A percentile compares a stretch with the other conserved stretches of the same genome.
phyloP scores from a whole-genome alignment of 2,888 invertebrate species.

The Arge pagana region DNA sequence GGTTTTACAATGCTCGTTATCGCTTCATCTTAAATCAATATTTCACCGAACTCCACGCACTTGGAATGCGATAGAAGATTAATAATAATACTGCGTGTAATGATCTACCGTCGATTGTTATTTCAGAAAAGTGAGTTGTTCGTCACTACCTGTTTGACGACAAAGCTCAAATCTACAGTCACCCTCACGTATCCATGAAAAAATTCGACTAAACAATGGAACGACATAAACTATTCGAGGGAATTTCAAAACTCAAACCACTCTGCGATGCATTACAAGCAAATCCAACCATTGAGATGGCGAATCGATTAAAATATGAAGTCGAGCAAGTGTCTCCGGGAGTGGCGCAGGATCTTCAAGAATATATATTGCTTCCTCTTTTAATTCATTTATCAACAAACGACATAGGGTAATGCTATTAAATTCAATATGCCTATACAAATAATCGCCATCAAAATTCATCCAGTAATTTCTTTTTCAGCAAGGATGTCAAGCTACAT shows the following conservation, averaged over 20 bases:
- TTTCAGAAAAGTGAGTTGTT: no score
- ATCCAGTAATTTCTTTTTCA: slow-evolving; percentile 39
- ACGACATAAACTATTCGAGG: slow-evolving; percentile 31
- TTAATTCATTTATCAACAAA: slow-evolving; percentile 47
- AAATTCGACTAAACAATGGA: no score
- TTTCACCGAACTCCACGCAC: no score
- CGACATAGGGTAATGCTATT: slow-evolving; percentile 39
- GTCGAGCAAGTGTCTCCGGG: slow-evolving; percentile 56
- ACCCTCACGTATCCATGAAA: no score
- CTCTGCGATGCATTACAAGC: slow-evolving; percentile 62
- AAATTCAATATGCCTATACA: not conserved
- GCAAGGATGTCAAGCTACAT: slow-evolving; percentile 60
- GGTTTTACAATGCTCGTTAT: no score
- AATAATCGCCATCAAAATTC: not conserved
- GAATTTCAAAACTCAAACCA: slow-evolving; percentile 58
- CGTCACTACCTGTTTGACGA: no score
- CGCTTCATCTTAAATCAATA: no score
- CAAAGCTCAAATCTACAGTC: no score
- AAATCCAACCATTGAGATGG: slow-evolving; percentile 57
- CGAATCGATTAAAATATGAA: slow-evolving; percentile 50
- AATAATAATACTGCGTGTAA: no score
- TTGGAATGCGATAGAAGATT: no score
- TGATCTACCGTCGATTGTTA: no score
- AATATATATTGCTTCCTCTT: slow-evolving; percentile 63
- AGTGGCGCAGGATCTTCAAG: slow-evolving; percentile 61